Percentiles rank a stretch among this genome's conserved stretches.
Conservation (phyloP, 1,140 invertebrate species). For the Copidosoma floridanum region DNA sequence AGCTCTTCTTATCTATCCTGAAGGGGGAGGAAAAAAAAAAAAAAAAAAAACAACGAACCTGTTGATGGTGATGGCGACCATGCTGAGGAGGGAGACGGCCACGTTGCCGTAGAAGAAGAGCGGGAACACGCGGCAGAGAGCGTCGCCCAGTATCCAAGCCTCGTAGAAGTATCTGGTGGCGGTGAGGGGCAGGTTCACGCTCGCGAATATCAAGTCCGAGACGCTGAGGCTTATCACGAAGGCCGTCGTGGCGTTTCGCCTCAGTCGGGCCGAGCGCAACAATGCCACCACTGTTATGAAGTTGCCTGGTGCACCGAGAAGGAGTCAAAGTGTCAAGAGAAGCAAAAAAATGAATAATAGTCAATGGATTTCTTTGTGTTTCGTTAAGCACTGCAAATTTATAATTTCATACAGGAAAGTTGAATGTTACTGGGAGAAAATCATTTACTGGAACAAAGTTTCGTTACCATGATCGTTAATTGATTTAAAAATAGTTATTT, state of each 20-base stretch:
- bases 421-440: no score
- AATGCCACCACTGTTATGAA: constrained; percentile 76
- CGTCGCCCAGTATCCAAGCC: constrained; percentile 77
- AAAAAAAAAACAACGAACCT: constrained; percentile 57
- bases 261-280: constrained; percentile 70
- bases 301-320: constrained; percentile 65
- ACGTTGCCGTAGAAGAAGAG: constrained; percentile 89
- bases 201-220: constrained; percentile 83
- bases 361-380: neutral
- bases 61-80: constrained; percentile 87
- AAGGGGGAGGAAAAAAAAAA: no score
- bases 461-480: no score
- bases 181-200: constrained; percentile 80
- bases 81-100: constrained; percentile 80
- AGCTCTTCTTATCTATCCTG: no score
- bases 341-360: neutral
- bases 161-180: constrained; percentile 78
- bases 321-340: neutral
- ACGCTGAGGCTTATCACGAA: constrained; percentile 84
- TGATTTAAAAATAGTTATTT: no score
- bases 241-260: constrained; percentile 80
- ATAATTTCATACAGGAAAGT: no score
- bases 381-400: no score
- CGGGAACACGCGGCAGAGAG: constrained; percentile 80
- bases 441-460: neutral